Conservation (phyloP, 1,140 invertebrate species). For the Drosophila ohnishii region DNA sequence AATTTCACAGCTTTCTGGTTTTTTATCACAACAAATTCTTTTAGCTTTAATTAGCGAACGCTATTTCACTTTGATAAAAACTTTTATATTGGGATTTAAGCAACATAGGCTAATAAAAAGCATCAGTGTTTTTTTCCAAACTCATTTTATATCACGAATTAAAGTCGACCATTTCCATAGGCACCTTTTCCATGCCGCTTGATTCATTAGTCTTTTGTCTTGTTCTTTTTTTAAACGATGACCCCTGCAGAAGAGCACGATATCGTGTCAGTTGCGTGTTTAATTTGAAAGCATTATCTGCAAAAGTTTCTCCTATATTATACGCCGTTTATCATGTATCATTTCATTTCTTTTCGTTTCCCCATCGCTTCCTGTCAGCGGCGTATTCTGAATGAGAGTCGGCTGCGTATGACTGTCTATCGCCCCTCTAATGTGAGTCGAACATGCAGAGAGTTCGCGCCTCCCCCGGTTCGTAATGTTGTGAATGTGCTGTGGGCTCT, state of each 20-base stretch:
- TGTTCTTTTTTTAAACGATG: slow-evolving; percentile 21
- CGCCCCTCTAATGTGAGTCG: slow-evolving; percentile 64
- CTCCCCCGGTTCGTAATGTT: slow-evolving; percentile 33
- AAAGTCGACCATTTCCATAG: not conserved
- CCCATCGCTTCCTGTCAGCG: slow-evolving; percentile 58
- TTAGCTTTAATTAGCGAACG: not conserved
- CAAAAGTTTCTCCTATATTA: slow-evolving; percentile 34
- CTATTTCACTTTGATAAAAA: not conserved
- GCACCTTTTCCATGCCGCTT: not conserved
- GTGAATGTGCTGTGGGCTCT: slow-evolving; percentile 19
- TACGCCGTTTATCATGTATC: slow-evolving; percentile 59
- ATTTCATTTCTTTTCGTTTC: slow-evolving; percentile 46
- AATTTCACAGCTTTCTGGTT: slow-evolving; percentile 12
- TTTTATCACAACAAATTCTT: slow-evolving; percentile 1
- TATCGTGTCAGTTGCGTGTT: slow-evolving; percentile 52
- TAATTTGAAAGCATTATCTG: slow-evolving; percentile 50
- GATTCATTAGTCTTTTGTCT: slow-evolving; percentile 6
- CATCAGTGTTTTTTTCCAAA: not conserved
- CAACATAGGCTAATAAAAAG: too few relatives aligned
- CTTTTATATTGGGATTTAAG: not conserved
- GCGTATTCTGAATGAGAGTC: slow-evolving; percentile 16
- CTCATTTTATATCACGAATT: slow-evolving; percentile 6
- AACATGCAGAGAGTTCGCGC: slow-evolving; percentile 60
- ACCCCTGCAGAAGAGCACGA: slow-evolving; percentile 23
- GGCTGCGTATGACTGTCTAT: slow-evolving; percentile 20